Evolutionary conservation across 2,888 invertebrate species (phyloP).

Genomic region (Octonoba sinensis): DNA sequence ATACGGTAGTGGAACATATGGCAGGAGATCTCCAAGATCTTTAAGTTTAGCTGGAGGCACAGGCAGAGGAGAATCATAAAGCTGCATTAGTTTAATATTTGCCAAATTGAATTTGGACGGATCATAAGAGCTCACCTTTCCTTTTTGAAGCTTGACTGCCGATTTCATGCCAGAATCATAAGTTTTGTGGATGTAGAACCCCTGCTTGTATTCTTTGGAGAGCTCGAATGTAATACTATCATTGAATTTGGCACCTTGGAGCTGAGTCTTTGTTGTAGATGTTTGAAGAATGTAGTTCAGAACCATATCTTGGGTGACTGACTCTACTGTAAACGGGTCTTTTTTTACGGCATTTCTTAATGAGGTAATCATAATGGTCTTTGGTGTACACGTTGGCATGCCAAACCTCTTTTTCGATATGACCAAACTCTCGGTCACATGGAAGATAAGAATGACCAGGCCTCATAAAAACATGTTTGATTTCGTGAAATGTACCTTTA

Average conservation of each 20-base stretch:
- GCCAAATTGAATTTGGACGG: not conserved
- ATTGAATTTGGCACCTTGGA: not conserved
- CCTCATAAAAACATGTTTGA: constrained; percentile 1
- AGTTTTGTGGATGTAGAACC: too few species aligned
- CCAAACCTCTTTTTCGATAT: constrained; percentile 2
- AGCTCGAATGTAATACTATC: not conserved
- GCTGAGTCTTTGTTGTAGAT: not conserved
- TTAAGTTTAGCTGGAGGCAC: not conserved
- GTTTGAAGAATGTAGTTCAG: not conserved
- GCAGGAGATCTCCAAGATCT: not conserved
- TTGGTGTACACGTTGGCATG: constrained; percentile 12
- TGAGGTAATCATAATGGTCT: constrained; percentile 16
- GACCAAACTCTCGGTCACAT: constrained; percentile 7
- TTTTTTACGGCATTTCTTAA: not conserved
- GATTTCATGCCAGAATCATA: not conserved
- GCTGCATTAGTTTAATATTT: not conserved
- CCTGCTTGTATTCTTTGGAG: too few species aligned
- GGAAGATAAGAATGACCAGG: constrained; percentile 11
- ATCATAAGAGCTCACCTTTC: not conserved
- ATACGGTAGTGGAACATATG: not conserved
- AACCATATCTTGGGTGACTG: not conserved
- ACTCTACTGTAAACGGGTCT: not conserved
- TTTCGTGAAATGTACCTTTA: constrained; percentile 1
- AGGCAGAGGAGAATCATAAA: not conserved
- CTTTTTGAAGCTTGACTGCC: not conserved